Conservation (phyloP, 2,888 invertebrate genomes). For the Callinectes sapidus region DNA sequence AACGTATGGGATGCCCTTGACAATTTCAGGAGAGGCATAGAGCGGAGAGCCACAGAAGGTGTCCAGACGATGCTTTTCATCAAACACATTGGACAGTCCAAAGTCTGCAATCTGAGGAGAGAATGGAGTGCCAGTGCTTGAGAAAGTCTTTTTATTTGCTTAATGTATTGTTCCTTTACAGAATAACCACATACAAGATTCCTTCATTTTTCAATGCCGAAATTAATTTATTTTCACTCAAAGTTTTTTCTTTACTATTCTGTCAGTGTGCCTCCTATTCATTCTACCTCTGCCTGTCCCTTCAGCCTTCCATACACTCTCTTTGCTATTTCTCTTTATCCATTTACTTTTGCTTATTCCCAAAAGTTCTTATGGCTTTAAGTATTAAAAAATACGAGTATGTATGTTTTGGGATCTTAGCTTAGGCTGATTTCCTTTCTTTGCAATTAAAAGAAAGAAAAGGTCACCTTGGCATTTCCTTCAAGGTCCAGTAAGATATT, state of each 20-base stretch:
- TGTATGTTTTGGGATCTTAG: too few relatives aligned
- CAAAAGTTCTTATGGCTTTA: background rate
- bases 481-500: constrained; percentile 94
- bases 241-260: background rate
- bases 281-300: background rate
- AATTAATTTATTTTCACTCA: background rate
- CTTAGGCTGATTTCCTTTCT: too few relatives aligned
- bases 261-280: background rate
- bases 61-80: constrained; percentile 87
- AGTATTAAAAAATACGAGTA: background rate
- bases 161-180: background rate
- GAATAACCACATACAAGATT: background rate
- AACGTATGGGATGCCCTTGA: constrained; percentile 95
- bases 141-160: background rate
- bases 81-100: constrained; percentile 97
- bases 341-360: background rate
- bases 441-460: background rate
- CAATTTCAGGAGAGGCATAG: constrained; percentile 98
- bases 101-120: constrained; percentile 94
- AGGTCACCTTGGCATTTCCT: constrained; percentile 91
- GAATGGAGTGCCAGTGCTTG: constrained; percentile 40
- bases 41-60: constrained; percentile 98
- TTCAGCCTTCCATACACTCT: background rate
- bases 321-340: background rate
- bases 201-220: background rate